Evolutionary conservation across 2,888 invertebrate species (phyloP), one percentile per base, ranked within the genome.

Genomic region (Lithosia quadra): DNA sequence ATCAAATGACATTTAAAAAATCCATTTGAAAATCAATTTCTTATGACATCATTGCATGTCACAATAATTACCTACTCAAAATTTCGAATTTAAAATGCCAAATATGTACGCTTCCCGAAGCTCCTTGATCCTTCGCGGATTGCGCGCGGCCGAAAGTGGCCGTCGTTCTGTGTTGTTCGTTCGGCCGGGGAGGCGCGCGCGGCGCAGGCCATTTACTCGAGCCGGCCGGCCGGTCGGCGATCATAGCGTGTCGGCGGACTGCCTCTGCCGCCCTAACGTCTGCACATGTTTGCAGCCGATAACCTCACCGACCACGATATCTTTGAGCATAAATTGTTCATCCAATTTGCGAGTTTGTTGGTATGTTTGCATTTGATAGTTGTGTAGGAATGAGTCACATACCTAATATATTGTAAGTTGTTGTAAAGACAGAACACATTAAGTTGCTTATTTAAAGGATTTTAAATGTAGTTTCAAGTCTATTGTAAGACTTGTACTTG

Each of bases 201-300:
- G 61, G 68, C 68, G 69, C 68, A 74, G 79, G 81, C 73, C 73
- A 75, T 74, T 78, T 71, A 28, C 64, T 67, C 68, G 59, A 58
- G 64, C 58, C 73, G 65, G 57, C 56, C 10, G 61, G 60, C 68
- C 73, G 65, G 57, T 58, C 10, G 61, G 60, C 68, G 57, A 22
- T 70, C 58, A n/a, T n/a, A 36, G 58, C 58, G 68, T 63, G 62
- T 61, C 68, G 65, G 15, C 33, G 61, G 62, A 11, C 22, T 60
- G 66, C 57, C 66, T 11, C 58, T 71, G 76, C 69, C 78, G 75
- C 79, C 78, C 72, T 69, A 63, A 67, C 75, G 77, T 81, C 80
- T 77, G 80, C 76, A 77, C 72, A 77, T 83, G 77, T 81, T 77
- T 74, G 72, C 64, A 75, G 63, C 71, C 71, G 81, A 76, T 83